Evolutionary conservation across 2,113 vertebrate genomes (phyloP), one percentile per base, ranked within the genome.

Genomic region (Stigmatopora nigra): DNA sequence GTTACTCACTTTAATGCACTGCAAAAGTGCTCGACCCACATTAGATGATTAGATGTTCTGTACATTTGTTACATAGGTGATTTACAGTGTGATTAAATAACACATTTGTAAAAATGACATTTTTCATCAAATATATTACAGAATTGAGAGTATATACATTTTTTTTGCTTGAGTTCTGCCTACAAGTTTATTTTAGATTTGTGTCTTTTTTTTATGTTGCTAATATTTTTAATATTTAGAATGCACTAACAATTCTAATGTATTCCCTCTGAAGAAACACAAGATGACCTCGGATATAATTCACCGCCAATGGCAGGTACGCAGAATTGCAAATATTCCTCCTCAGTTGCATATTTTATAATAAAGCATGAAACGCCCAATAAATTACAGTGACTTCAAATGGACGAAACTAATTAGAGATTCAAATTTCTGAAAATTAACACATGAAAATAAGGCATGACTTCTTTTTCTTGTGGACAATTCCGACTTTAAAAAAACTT

Each of bases 301-400:
- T 90, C 87, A 86, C 44, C 87, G 90, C 70, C 88, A 84, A 7
- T 83, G 82, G 25, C 91, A 92, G 91, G 92, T 92, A 81, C 17
- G 69, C 62, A 3, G 15, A 35, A 3, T 25, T 61, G 31, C 20
- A 13, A 41, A 36, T 63, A 44, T 45, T 44, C n/a, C 17, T 44
- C 59, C 31, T 59, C 36, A n/a, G 5, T 48, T 15, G 1, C 14
- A 46, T 46, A 31, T 31, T 31, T 31, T 31, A 31, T 31, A n/a
- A 8, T 2, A 51, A 56, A 56, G 3, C 22, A 12, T 22, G 14
- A 20, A 55, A 55, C 14, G 53, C 20, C 31, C 53, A 31, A 5
- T 56, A 22, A 56, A 15, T 15, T 55, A 31, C 25, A 31, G 25
- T 31, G 31, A 56, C 53, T 31, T 56, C 12, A 20, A 53, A 22